Percentiles rank a stretch among this genome's conserved stretches.
Conservation (phyloP, 2,797 vertebrate genomes). For the Cheirogaleus major region DNA sequence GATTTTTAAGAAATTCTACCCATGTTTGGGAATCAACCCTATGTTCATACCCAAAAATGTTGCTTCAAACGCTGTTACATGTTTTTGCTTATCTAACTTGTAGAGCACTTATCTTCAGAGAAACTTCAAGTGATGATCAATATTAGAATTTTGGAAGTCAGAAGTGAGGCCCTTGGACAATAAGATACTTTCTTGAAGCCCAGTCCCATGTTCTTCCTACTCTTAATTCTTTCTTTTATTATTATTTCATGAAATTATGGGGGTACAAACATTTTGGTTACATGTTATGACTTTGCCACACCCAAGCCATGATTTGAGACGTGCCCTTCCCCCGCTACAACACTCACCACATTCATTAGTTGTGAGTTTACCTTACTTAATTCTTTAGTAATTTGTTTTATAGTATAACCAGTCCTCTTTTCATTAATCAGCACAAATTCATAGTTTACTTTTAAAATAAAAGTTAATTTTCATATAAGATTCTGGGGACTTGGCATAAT, state of each 20-base stretch:
- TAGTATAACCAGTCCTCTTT: constrained; percentile 5
- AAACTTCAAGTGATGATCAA: not conserved
- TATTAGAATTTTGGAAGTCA: constrained; percentile 32
- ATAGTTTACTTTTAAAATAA: constrained; percentile 9
- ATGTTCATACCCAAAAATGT: not conserved
- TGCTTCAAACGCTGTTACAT: not conserved
- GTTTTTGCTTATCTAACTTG: not conserved
- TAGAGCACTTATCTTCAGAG: not conserved
- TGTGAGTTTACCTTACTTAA: not conserved
- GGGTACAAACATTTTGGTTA: no score
- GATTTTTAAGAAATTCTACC: constrained; percentile 60
- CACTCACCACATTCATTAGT: no score
- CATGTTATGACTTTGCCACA: no score
- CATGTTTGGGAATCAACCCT: not conserved
- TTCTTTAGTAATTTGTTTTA: constrained; percentile 35
- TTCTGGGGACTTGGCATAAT: not conserved
- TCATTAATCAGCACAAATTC: not conserved
- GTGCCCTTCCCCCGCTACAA: no score
- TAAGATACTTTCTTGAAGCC: not conserved
- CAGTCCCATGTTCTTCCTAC: not conserved
- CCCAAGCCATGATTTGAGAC: no score
- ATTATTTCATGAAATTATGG: no score
- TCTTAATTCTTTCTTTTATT: not conserved
- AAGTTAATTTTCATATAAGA: not conserved
- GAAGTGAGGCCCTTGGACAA: not conserved